Evolutionary conservation across 1,140 invertebrate species (phyloP).

Genomic region (Gonioctena quinquepunctata): DNA sequence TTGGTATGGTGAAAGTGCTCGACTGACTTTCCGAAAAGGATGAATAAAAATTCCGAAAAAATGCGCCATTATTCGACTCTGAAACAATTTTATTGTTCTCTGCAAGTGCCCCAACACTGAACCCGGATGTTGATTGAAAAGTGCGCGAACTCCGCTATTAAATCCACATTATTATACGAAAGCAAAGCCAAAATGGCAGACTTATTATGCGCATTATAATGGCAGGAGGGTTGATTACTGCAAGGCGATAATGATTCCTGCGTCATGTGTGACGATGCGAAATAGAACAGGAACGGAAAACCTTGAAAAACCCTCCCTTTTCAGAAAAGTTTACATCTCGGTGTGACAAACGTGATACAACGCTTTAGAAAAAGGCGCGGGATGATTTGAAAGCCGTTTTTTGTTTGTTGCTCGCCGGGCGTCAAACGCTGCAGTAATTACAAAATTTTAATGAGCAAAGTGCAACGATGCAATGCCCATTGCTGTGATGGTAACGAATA

Average conservation of each 20-base stretch:
- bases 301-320: background rate
- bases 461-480: conserved; percentile 46
- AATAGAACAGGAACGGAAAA: background rate
- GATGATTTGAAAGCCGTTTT: background rate
- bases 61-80: too few relatives aligned
- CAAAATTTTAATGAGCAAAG: conserved; percentile 54
- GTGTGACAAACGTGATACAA: background rate
- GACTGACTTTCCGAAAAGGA: too few relatives aligned
- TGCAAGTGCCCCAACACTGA: too few relatives aligned
- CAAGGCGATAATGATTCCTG: background rate
- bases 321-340: background rate
- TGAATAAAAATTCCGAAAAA: too few relatives aligned
- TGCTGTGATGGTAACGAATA: background rate
- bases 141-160: background rate
- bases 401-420: background rate
- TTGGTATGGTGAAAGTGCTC: too few relatives aligned
- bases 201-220: conserved; percentile 1
- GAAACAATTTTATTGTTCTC: too few relatives aligned
- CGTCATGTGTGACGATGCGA: conserved; percentile 5
- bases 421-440: conserved; percentile 32
- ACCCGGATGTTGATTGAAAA: background rate
- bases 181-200: background rate
- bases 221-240: background rate
- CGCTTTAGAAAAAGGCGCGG: background rate
- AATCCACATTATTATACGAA: background rate